phyloP scores from a whole-genome alignment of 2,797 vertebrate genomes.

The Botia almorhae region DNA sequence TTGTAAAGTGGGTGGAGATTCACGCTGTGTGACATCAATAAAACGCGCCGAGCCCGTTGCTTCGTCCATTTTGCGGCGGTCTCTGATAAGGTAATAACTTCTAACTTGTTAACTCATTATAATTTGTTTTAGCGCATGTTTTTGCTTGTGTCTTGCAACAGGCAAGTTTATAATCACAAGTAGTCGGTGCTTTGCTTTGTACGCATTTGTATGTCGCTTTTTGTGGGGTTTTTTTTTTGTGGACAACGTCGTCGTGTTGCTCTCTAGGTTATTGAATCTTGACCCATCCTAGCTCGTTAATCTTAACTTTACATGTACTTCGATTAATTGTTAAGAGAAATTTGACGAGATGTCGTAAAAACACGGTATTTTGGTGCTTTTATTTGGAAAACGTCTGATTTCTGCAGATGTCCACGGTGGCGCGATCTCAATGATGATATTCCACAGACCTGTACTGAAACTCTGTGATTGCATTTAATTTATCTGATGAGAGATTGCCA shows the following conservation, averaged over 20 bases:
- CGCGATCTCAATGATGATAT: conserved; percentile 76
- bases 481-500: conserved; percentile 73
- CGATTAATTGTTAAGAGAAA: accelerated
- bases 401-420: too few species aligned
- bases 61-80: conserved; percentile 36
- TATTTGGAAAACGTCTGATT: accelerated
- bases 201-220: neutral
- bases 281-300: neutral
- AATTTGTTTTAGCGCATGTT: too few species aligned
- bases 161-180: accelerated
- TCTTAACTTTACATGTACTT: accelerated
- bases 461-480: conserved; percentile 73
- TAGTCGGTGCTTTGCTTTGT: accelerated
- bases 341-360: accelerated
- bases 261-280: neutral
- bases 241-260: too few species aligned
- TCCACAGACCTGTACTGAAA: conserved; percentile 85
- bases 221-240: too few species aligned
- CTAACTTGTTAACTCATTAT: too few species aligned
- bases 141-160: accelerated
- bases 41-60: accelerated
- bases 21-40: neutral
- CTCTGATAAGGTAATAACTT: neutral
- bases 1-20: conserved; percentile 30
- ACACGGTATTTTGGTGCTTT: accelerated